Evolutionary conservation across 2,888 invertebrate genomes (phyloP).

Genomic region (Allygus modestus): DNA sequence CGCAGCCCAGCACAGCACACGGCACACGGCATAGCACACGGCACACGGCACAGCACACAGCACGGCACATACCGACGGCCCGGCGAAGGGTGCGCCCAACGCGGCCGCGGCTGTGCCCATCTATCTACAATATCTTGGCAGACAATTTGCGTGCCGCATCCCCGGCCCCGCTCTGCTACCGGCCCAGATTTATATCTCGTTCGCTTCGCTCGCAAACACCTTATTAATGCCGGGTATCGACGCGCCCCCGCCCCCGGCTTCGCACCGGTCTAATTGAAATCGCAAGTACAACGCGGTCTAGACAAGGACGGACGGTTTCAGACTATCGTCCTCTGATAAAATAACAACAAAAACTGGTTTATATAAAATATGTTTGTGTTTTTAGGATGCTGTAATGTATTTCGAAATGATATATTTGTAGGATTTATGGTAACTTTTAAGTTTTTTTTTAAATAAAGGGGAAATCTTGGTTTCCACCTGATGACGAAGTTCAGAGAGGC

Average conservation of each 20-base stretch:
- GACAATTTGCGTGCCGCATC: slow-evolving; percentile 47
- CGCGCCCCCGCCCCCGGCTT: slow-evolving; percentile 18
- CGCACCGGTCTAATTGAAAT: slow-evolving; percentile 8
- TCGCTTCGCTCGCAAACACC: slow-evolving; percentile 20
- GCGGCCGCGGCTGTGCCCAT: slow-evolving; percentile 15
- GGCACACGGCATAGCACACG: no score
- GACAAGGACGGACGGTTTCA: background rate
- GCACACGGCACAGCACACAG: no score
- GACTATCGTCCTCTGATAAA: no score
- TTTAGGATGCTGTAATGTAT: no score
- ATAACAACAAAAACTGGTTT: no score
- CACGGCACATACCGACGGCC: background rate
- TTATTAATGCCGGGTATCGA: slow-evolving; percentile 40
- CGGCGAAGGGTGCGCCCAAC: slow-evolving; percentile 12
- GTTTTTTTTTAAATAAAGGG: no score
- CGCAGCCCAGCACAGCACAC: no score
- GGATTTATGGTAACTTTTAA: no score
- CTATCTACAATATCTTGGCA: slow-evolving; percentile 50
- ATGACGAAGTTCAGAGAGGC: no score
- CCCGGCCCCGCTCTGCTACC: background rate
- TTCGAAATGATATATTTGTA: no score
- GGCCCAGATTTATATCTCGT: slow-evolving; percentile 39
- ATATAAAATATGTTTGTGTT: no score
- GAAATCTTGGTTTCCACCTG: no score
- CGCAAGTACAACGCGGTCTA: background rate